Percentiles rank a stretch among this genome's conserved stretches.
These are phyloP conservation scores for Caenorhabditis sp. DNA, from an alignment of 2,888 invertebrate species.

Conservation along the genomic window DNA sequence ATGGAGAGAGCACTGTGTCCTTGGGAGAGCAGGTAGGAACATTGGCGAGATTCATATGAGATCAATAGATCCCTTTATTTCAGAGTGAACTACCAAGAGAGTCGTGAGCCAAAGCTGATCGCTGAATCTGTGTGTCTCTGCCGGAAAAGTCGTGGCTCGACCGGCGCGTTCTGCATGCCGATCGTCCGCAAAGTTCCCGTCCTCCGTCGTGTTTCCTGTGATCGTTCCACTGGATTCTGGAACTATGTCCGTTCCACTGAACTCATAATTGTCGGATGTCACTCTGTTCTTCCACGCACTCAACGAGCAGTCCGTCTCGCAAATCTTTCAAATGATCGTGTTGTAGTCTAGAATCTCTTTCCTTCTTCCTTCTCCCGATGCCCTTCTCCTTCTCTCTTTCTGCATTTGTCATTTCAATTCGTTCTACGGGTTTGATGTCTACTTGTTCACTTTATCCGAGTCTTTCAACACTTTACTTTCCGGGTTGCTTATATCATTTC, in stretches of 20 bases:
- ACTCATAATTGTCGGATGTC: constrained; percentile 79
- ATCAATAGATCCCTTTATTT: constrained; percentile 85
- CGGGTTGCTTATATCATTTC: constrained; percentile 31
- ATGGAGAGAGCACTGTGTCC: constrained; percentile 80
- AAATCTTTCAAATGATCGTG: constrained; percentile 25
- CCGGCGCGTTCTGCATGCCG: constrained; percentile 75
- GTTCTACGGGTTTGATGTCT: not conserved
- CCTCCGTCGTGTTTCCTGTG: constrained; percentile 73
- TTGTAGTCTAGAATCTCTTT: constrained; percentile 8
- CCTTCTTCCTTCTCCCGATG: constrained; percentile 1
- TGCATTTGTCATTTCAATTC: constrained; percentile 17
- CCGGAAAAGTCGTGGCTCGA: constrained; percentile 75
- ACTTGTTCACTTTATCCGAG: not conserved
- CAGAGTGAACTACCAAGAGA: constrained; percentile 78
- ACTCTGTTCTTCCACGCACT: constrained; percentile 77
- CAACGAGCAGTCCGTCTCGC: constrained; percentile 66
- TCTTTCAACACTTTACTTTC: constrained; percentile 24
- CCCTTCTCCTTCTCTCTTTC: constrained; percentile 13
- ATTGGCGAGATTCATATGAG: not conserved
- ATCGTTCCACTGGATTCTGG: constrained; percentile 70
- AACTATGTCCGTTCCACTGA: constrained; percentile 59
- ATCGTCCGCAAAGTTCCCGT: constrained; percentile 78
- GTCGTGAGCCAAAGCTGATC: constrained; percentile 79
- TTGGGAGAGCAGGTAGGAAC: constrained; percentile 73
- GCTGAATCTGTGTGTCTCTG: constrained; percentile 80